Evolutionary conservation across 2,888 invertebrate genomes (phyloP), one percentile per base, ranked within the genome.

Genomic region (Epiblema foenella): DNA sequence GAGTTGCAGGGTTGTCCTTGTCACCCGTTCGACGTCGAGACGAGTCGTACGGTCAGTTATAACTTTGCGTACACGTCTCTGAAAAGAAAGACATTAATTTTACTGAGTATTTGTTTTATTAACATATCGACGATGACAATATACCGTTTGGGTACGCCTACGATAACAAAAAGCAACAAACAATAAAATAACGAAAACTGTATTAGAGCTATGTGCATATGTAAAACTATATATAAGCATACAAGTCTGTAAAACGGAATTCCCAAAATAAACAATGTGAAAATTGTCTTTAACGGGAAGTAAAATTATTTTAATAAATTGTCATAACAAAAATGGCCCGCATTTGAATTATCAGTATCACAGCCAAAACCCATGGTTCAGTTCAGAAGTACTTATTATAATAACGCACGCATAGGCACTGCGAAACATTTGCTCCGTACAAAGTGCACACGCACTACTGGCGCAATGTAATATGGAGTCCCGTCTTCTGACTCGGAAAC

Each of bases 51-150:
- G 51, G 24, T n/a, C 29, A 10, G 24, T 54, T 68, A 68, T 56
- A 62, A 56, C 56, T 68, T 68, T 62, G 68, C 52, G 62, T 20
- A n/a, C 54, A 68, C 33, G 12, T 63, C 60, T 57, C 69, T 56
- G 62, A 62, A 69, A 69, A 49, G 11, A 69, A 63, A 69, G 37
- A 49, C 24, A n/a, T 42, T 54, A 18, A 20, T 8, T 49, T 69
- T 63, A 15, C n/a, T 39, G 24, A 46, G 46, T 67, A 63, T 20
- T 49, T 56, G 42, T 69, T 69, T 69, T 69, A 69, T 69, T 69
- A 57, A 63, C 24, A 69, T 56, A 62, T 56, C 46, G 20, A 56
- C 46, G 37, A 49, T 63, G 68, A 46, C 17, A 68, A 64, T 39
- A 20, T 58, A 59, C 20, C 24, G 59, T 59, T 52, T 39, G n/a